phyloP scores from a whole-genome alignment of 2,113 vertebrate species.

The Alligator mississippiensis region DNA sequence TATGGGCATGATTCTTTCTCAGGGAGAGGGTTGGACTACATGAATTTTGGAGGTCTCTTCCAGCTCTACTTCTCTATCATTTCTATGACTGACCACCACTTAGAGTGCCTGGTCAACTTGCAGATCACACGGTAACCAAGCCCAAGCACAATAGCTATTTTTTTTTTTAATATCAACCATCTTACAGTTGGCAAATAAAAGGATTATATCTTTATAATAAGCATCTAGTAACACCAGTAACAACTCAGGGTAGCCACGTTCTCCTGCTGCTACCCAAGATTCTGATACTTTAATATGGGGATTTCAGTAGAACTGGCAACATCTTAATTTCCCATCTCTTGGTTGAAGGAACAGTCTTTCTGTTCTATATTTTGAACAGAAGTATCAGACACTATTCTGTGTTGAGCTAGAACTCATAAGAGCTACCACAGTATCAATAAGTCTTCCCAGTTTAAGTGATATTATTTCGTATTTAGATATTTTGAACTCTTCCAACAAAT shows the following conservation, averaged over 20 bases:
- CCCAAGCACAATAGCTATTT: neutral
- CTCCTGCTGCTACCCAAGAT: neutral
- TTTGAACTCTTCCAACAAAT: neutral
- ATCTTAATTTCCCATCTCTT: neutral
- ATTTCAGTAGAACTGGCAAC: too few species aligned
- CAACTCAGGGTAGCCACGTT: neutral
- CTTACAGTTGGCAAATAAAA: neutral
- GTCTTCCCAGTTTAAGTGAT: too few species aligned
- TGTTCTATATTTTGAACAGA: neutral
- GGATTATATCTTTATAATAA: neutral
- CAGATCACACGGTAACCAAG: neutral
- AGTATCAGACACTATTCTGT: too few species aligned
- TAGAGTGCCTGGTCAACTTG: neutral
- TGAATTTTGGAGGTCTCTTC: too few species aligned
- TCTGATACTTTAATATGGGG: neutral
- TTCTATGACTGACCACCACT: neutral
- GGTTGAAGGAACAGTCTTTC: neutral
- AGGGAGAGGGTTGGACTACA: too few species aligned
- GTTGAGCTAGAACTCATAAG: too few species aligned
- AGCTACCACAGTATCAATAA: too few species aligned
- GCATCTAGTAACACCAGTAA: neutral
- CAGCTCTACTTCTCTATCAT: too few species aligned
- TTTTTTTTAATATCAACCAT: neutral
- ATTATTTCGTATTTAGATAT: neutral
- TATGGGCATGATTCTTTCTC: too few species aligned